Conservation (phyloP, 2,113 vertebrate species). For the Ibidorhyncha struthersii region DNA sequence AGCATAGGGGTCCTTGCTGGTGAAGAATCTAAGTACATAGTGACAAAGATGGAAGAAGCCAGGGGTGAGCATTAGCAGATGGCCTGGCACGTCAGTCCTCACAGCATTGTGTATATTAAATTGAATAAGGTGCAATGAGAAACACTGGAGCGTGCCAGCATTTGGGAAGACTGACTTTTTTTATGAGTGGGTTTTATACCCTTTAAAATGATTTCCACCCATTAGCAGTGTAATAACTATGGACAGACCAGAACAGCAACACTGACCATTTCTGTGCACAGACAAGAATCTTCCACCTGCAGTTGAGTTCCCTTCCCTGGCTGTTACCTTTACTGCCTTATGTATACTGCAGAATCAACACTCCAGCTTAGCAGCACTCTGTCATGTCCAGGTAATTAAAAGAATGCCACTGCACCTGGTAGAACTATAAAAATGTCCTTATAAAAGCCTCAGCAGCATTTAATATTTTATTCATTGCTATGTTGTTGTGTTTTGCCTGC, state of each 20-base stretch:
- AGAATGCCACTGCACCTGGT: not conserved
- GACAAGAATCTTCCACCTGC: not conserved
- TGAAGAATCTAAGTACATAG: not conserved
- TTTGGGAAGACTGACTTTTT: not conserved
- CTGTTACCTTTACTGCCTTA: not conserved
- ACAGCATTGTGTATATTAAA: not conserved
- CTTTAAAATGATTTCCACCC: not conserved
- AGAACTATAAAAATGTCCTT: slow-evolving; percentile 4
- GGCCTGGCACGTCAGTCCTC: not conserved
- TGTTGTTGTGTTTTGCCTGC: not conserved
- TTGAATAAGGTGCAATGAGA: not conserved
- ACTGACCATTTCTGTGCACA: not conserved
- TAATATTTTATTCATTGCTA: slow-evolving; percentile 34
- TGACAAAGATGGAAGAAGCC: not conserved
- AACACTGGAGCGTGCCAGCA: not conserved
- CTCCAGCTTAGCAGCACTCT: not conserved
- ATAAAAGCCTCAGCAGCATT: slow-evolving; percentile 20
- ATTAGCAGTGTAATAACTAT: not conserved
- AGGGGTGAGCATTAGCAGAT: not conserved
- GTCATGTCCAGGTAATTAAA: slow-evolving; percentile 39
- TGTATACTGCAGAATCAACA: not conserved
- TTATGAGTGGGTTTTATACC: not conserved
- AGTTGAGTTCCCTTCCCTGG: not conserved
- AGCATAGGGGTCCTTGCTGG: not conserved
- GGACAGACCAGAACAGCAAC: not conserved